phyloP scores from a whole-genome alignment of 35 echinoderm and acorn worm genomes.

The Nesometra sesokonis region DNA sequence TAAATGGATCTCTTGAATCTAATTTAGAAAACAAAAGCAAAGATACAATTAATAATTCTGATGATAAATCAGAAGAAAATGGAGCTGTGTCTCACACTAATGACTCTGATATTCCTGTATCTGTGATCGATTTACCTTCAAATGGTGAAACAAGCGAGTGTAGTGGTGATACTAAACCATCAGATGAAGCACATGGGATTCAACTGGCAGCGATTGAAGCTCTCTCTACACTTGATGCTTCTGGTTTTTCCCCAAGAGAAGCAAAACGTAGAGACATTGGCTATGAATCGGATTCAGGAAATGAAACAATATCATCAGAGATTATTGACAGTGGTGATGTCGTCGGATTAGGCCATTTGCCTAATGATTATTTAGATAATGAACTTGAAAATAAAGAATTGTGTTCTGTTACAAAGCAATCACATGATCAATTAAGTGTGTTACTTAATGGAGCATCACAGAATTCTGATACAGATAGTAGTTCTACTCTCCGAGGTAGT shows the following conservation, averaged over 20 bases:
- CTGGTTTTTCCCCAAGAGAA: neutral
- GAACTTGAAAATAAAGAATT: neutral
- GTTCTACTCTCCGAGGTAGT: constrained; percentile 42
- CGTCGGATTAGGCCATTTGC: constrained; percentile 27
- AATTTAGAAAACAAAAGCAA: neutral
- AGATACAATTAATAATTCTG: neutral
- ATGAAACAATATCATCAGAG: constrained; percentile 96
- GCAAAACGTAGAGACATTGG: constrained; percentile 32
- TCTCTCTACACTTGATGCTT: constrained; percentile 31
- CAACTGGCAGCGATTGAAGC: constrained; percentile 86
- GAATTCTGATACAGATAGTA: constrained; percentile 49
- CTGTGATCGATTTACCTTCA: constrained; percentile 78
- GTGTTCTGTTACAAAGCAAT: neutral
- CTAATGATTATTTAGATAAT: constrained; percentile 33
- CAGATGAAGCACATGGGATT: constrained; percentile 86
- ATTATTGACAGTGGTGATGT: constrained; percentile 63
- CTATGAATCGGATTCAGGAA: constrained; percentile 89
- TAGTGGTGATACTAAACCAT: neutral
- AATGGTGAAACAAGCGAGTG: neutral
- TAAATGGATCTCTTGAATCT: neutral
- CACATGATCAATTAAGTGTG: neutral
- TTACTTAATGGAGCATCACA: neutral
- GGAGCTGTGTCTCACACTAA: constrained; percentile 13
- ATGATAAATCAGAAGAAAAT: neutral
- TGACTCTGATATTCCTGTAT: constrained; percentile 72